Conservation (phyloP, 2,113 vertebrate species). For the Neolamprologus variostigma region DNA sequence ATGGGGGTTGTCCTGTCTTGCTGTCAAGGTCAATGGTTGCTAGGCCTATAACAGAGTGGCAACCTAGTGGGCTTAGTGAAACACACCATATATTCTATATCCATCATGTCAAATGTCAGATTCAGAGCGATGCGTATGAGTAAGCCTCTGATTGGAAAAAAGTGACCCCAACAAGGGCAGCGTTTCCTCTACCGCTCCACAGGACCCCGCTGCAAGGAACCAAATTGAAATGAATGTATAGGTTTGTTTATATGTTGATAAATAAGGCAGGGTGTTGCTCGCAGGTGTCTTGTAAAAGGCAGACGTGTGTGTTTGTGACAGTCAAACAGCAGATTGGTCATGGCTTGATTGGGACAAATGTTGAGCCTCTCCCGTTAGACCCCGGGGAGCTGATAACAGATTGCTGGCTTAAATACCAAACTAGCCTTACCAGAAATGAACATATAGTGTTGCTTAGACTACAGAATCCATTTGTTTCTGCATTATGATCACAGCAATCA, state of each 20-base stretch:
- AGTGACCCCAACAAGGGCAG: not conserved
- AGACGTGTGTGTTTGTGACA: not conserved
- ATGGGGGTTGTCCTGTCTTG: slow-evolving; percentile 42
- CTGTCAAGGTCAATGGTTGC: slow-evolving; percentile 63
- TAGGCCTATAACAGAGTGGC: slow-evolving; percentile 31
- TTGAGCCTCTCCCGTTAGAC: slow-evolving; percentile 10
- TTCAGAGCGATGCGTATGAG: not conserved
- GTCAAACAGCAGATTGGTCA: not conserved
- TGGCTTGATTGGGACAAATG: slow-evolving; percentile 18
- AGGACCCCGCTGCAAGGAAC: fast-evolving
- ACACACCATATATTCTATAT: slow-evolving; percentile 24
- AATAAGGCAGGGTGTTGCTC: not conserved
- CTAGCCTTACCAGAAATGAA: not conserved
- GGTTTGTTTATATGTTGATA: not conserved
- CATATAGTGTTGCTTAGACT: not conserved
- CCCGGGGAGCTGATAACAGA: slow-evolving; percentile 32
- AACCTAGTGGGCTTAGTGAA: slow-evolving; percentile 33
- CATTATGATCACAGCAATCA: not conserved
- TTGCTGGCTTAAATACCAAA: slow-evolving; percentile 15
- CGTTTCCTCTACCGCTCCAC: not conserved
- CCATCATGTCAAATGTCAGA: slow-evolving; percentile 26
- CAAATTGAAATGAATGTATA: not conserved
- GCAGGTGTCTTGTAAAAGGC: not conserved
- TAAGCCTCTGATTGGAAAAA: not conserved
- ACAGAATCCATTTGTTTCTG: not conserved